These are phyloP conservation scores for Lepidocyrtinus sp. DNA, from an alignment of 2,888 invertebrate species.

Conservation along the genomic window DNA sequence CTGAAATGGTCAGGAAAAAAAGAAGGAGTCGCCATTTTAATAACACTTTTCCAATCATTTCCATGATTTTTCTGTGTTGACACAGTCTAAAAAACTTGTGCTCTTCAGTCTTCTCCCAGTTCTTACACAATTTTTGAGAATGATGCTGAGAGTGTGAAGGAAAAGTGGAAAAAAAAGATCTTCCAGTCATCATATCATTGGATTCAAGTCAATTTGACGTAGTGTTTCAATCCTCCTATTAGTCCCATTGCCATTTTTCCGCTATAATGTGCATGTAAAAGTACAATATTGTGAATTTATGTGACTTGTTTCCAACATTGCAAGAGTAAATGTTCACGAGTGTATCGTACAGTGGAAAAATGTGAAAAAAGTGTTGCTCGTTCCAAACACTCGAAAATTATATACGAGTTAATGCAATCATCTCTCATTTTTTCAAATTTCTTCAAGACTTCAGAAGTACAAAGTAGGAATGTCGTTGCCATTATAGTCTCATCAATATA, in stretches of 20 bases:
- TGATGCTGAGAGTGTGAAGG: conserved; percentile 29
- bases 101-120: conserved; percentile 9
- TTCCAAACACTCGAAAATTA: too few species aligned
- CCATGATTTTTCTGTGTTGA: too few species aligned
- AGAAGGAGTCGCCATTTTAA: conserved; percentile 66
- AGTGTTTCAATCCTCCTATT: neutral
- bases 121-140: conserved; percentile 20
- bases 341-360: too few species aligned
- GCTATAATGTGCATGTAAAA: too few species aligned
- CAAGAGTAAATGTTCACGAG: too few species aligned
- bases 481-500: neutral
- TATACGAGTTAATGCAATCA: neutral
- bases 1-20: conserved; percentile 64
- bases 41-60: too few species aligned
- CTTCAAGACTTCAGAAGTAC: too few species aligned
- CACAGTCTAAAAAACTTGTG: conserved; percentile 25
- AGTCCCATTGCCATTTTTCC: neutral
- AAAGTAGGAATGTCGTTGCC: conserved; percentile 2
- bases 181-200: neutral
- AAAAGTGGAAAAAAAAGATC: conserved; percentile 10
- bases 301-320: too few species aligned
- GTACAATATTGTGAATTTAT: conserved; percentile 7
- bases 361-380: too few species aligned
- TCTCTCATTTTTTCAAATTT: too few species aligned
- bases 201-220: too few species aligned